A percentile compares a stretch with the other conserved stretches of the same genome.
These are phyloP conservation scores for Cylloceria caligata DNA, from an alignment of 2,888 invertebrate species.

Conservation along the genomic window DNA sequence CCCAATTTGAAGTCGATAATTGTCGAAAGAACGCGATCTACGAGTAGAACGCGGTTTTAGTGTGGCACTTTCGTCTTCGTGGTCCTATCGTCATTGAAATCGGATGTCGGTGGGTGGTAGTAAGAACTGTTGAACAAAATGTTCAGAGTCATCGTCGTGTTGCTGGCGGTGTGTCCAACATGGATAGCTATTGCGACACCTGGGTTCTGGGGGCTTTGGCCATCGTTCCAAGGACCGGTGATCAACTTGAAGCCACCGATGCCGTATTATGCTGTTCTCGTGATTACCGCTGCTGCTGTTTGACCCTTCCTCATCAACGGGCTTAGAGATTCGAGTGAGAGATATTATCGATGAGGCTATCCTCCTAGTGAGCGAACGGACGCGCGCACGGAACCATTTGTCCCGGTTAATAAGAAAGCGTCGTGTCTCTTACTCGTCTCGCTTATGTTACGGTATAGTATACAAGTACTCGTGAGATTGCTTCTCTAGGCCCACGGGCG, in stretches of 20 bases:
- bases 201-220: constrained; percentile 36
- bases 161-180: constrained; percentile 50
- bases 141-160: constrained; percentile 64
- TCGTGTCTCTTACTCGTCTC: constrained; percentile 56
- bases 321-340: constrained; percentile 50
- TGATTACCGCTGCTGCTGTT: constrained; percentile 60
- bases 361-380: constrained; percentile 51
- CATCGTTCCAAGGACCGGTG: constrained; percentile 58
- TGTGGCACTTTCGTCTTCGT: constrained; percentile 19
- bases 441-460: constrained; percentile 36
- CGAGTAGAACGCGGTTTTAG: constrained; percentile 1
- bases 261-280: constrained; percentile 26
- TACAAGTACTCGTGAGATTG: constrained; percentile 56
- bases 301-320: constrained; percentile 50
- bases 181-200: constrained; percentile 55
- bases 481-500: constrained; percentile 62
- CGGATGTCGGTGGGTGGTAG: constrained; percentile 62
- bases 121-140: constrained; percentile 38
- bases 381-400: constrained; percentile 60
- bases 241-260: constrained; percentile 51
- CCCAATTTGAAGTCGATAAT: constrained; percentile 61
- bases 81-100: constrained; percentile 28
- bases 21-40: constrained; percentile 54
- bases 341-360: constrained; percentile 65
- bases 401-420: constrained; percentile 68